Base-by-base conservation (phyloP, 2,888 invertebrate genomes). In the Nephrotoma guestfalica region DNA sequence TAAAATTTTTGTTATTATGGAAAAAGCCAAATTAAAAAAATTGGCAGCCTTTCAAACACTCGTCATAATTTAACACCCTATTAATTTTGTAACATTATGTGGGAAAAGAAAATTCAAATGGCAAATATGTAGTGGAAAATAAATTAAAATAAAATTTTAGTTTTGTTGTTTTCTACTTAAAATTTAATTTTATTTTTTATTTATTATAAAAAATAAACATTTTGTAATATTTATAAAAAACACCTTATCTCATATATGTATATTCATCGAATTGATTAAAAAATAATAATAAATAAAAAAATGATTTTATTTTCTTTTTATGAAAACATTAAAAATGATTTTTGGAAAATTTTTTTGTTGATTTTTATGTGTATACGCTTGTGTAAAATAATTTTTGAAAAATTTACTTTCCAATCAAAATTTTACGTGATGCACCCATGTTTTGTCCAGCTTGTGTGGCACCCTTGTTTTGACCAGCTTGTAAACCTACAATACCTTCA, bases 391-490 rank as follows among this genome's bases (percentile, higher is more conserved):
- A 71, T 30, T 71, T 57, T 15, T 71, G 71, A 30, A 71, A 71
- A 71, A 71, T 71, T 71, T 71, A 71, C 71, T 71, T 71, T 71
- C 71, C 71, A 71, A 97, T 93, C 90, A 97, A 94, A 92, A 97
- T 97, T 92, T 97, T 97, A 91, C 97, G 96, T 89, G 96, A 95
- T 88, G 97, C 97, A 88, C 98, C 98, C 87, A 98, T 93, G 92
- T 96, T 98, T 91, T 95, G 94, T 42, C 98, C 98, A 42, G 97
- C 95, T 92, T 98, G 98, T 87, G 96, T 95, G 89, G 98, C 98
- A 83, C 98, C 98, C 92, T 98, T 97, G 95, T 99, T 99, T 91
- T 95, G 95, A 87, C 99, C 99, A 89, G 97, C 98, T 92, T 99
- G 98, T 86, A 99, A 95, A 89, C 98, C 98, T 89, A 99, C 96